Conservation (phyloP, 1,140 invertebrate genomes). For the Zaprionus tsacasi region DNA sequence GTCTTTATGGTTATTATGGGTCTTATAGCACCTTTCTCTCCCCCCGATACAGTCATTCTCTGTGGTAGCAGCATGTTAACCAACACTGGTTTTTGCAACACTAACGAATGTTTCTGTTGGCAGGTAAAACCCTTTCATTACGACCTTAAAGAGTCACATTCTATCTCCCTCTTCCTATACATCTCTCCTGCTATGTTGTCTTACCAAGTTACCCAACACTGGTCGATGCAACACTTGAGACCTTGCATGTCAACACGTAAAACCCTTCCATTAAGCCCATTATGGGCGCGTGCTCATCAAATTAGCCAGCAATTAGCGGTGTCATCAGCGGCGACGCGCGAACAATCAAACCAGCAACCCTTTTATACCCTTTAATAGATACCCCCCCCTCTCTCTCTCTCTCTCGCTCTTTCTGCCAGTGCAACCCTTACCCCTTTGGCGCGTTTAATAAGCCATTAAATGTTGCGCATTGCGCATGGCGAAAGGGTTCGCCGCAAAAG, state of each 20-base stretch:
- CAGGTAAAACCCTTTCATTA: too few relatives aligned
- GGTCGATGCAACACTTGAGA: slow-evolving; percentile 13
- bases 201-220: slow-evolving; percentile 14
- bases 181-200: not conserved
- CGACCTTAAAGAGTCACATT: too few relatives aligned
- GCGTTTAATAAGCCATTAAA: slow-evolving; percentile 76
- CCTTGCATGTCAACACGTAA: slow-evolving; percentile 3
- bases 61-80: too few relatives aligned
- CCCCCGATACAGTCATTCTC: too few relatives aligned
- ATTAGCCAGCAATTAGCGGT: slow-evolving; percentile 80
- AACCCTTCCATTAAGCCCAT: slow-evolving; percentile 50
- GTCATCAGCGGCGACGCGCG: slow-evolving; percentile 58
- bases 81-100: too few relatives aligned
- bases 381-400: slow-evolving; percentile 26
- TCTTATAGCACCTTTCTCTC: too few relatives aligned
- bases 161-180: not conserved
- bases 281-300: slow-evolving; percentile 48
- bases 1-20: too few relatives aligned
- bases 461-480: slow-evolving; percentile 29
- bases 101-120: too few relatives aligned
- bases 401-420: slow-evolving; percentile 33
- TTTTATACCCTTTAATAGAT: slow-evolving; percentile 24
- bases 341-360: slow-evolving; percentile 54
- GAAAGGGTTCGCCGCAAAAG: slow-evolving; percentile 36
- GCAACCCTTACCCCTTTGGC: slow-evolving; percentile 23